Evolutionary conservation across 2,797 vertebrate genomes (phyloP).

Genomic region (Dendrocincla fuliginosa): DNA sequence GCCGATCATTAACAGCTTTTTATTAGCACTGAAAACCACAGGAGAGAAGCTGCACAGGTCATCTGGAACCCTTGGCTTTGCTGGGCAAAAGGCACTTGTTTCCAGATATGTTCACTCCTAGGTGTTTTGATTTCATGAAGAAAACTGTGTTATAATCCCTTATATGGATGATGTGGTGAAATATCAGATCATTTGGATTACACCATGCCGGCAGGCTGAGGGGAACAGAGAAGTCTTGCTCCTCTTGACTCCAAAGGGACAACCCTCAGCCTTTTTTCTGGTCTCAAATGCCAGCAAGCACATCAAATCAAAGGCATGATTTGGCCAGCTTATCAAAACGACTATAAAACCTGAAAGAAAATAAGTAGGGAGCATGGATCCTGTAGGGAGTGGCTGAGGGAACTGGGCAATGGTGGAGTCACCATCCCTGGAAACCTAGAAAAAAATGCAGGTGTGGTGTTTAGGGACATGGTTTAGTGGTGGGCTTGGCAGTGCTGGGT

Average conservation of each 20-base stretch:
- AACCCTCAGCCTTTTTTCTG: background rate
- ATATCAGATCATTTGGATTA: background rate
- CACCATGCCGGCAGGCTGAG: background rate
- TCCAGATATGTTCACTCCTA: background rate
- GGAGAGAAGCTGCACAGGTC: background rate
- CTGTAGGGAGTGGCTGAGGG: background rate
- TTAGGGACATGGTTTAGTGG: background rate
- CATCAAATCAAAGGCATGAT: background rate
- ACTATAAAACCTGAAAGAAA: background rate
- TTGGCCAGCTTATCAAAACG: background rate
- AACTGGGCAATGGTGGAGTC: background rate
- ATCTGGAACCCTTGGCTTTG: background rate
- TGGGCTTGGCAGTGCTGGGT: no score
- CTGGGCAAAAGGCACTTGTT: background rate
- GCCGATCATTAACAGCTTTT: slow-evolving; percentile 10
- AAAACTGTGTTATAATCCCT: background rate
- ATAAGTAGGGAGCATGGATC: background rate
- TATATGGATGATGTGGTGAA: background rate
- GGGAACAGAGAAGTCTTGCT: background rate
- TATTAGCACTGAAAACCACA: background rate
- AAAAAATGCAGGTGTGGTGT: accelerated
- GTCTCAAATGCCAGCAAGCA: background rate
- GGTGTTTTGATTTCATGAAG: background rate
- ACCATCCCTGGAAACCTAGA: background rate
- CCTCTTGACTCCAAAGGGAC: background rate